Evolutionary conservation across 2,113 vertebrate species (phyloP), one percentile per base, ranked within the genome.

Genomic region (Archocentrus centrarchus): DNA sequence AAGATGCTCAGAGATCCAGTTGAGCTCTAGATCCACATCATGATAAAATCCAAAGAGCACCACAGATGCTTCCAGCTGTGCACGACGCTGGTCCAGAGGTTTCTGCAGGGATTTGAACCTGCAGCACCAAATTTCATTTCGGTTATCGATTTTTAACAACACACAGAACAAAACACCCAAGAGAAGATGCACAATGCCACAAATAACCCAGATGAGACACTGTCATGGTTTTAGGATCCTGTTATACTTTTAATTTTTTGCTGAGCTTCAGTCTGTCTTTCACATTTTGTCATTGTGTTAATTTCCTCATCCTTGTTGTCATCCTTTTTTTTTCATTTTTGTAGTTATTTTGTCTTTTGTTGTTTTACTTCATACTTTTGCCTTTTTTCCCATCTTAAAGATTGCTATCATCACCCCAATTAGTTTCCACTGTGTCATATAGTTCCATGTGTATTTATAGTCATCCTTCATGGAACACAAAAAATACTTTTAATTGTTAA

Each of bases 31-130:
- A 75, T 96, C 93, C 59, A 96, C 95, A 18, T 96, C 95, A 7
- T 97, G 95, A 75, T 95, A 94, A 86, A 98, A 97, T 59, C 95
- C 96, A 63, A 96, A 96, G 8, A 98, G 94, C 59, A 93, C 93
- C 62, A 97, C 95, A 0, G 94, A 94, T 20, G 96, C 95, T 90
- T 97, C 96, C 83, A 99, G 92, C 84, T 96, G 88, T 41, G 91
- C 88, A 2, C 22, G 86, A 11, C 93, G 93, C 68, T 92, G 62
- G 5, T 95, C 93, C 89, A 98, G 92, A 55, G 95, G 97, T 20
- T 91, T 93, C 95, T 97, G 95, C 76, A 99, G 95, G 62, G 97
- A 97, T 86, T 97, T 93, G 89, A 98, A 97, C 92, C 97, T 99
- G 89, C 4, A 77, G 80, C 58, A 3, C 27, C 30, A 17, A 47